A percentile compares a stretch with the other conserved stretches of the same genome.
phyloP scores from a whole-genome alignment of 2,797 vertebrate genomes.

The Galago senegalensis region DNA sequence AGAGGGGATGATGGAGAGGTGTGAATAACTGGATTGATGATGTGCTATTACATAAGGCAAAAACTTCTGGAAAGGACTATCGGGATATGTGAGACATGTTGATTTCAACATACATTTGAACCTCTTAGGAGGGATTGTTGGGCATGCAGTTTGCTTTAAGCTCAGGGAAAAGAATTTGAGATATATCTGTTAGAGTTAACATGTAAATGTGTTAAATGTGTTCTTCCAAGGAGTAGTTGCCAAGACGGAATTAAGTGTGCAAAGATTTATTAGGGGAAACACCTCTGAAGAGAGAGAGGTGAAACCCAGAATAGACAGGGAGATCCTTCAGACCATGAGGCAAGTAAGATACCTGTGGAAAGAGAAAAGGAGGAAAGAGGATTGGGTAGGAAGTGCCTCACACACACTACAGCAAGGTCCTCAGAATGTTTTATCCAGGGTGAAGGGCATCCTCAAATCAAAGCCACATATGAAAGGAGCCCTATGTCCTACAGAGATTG shows the following conservation, averaged over 20 bases:
- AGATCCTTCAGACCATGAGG: background rate
- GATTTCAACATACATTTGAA: background rate
- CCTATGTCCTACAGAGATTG: no score
- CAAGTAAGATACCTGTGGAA: background rate
- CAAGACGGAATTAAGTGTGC: background rate
- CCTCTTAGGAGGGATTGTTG: background rate
- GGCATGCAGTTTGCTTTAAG: background rate
- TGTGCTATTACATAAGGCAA: background rate
- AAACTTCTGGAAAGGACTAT: background rate
- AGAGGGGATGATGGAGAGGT: background rate
- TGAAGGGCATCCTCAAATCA: background rate
- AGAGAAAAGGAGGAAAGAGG: background rate
- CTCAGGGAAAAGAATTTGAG: background rate
- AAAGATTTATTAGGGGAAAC: background rate
- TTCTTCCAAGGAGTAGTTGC: background rate
- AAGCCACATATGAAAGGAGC: background rate
- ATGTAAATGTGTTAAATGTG: background rate
- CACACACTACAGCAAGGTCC: background rate
- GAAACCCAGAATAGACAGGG: background rate
- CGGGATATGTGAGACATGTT: background rate
- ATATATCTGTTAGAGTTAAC: background rate
- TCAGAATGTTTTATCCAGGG: background rate
- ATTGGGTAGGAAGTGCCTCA: background rate
- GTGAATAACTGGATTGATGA: background rate
- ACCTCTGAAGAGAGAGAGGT: background rate